A percentile compares a stretch with the other conserved stretches of the same genome.
These are phyloP conservation scores for Sebastes alutus DNA, from an alignment of 2,797 vertebrate species.

Conservation along the genomic window DNA sequence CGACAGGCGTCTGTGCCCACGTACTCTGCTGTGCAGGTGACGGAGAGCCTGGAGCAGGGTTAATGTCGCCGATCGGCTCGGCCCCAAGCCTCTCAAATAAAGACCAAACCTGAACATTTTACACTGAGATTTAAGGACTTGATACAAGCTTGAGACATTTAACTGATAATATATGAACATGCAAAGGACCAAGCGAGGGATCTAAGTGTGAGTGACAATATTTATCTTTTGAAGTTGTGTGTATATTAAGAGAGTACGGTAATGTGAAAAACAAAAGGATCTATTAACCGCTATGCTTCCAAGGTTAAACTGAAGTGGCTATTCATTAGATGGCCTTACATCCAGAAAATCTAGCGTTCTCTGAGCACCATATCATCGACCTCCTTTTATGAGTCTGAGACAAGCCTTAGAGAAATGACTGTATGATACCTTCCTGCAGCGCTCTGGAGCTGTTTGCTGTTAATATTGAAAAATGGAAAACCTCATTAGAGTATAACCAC, in stretches of 20 bases:
- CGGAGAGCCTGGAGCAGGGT: conserved; percentile 86
- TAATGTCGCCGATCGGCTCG: conserved; percentile 58
- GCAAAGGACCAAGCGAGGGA: conserved; percentile 80
- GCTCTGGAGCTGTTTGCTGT: conserved; percentile 11
- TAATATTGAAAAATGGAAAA: conserved; percentile 24
- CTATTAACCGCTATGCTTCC: conserved; percentile 28
- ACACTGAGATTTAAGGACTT: conserved; percentile 65
- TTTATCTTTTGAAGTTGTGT: conserved; percentile 68
- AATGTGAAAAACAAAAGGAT: conserved; percentile 61
- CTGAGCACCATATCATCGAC: background rate
- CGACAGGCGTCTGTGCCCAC: conserved; percentile 81
- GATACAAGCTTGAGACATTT: conserved; percentile 38
- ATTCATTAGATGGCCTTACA: conserved; percentile 21
- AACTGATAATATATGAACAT: conserved; percentile 57
- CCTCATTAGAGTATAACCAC: conserved; percentile 41
- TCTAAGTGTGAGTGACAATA: conserved; percentile 58
- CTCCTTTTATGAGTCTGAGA: conserved; percentile 20
- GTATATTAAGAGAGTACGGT: conserved; percentile 48
- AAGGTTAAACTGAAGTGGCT: conserved; percentile 48
- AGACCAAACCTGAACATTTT: conserved; percentile 82
- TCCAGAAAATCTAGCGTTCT: background rate
- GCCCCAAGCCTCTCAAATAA: conserved; percentile 12
- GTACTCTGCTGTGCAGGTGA: conserved; percentile 86
- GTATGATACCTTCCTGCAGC: conserved; percentile 27
- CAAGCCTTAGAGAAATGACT: conserved; percentile 37